These are phyloP conservation scores for Nezara viridula DNA, from an alignment of 2,888 invertebrate species.

Conservation along the genomic window DNA sequence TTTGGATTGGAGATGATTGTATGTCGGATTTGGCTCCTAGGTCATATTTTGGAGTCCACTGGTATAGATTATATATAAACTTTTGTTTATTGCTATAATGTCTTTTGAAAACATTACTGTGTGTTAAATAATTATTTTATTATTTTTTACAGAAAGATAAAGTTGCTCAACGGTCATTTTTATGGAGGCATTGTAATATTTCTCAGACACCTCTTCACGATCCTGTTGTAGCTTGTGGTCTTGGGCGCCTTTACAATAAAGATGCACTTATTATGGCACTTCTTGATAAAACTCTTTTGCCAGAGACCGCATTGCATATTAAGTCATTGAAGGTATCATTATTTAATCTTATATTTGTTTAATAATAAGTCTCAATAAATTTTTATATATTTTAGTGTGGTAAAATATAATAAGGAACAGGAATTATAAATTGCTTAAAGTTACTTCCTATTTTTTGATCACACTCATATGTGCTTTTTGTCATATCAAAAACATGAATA, in stretches of 20 bases:
- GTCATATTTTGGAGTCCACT: no score
- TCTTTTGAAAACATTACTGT: no score
- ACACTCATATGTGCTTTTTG: neutral
- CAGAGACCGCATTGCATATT: constrained; percentile 82
- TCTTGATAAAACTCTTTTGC: constrained; percentile 83
- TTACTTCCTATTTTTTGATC: neutral
- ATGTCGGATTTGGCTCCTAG: no score
- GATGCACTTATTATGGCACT: constrained; percentile 92
- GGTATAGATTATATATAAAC: no score
- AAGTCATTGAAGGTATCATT: constrained; percentile 80
- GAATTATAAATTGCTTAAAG: no score
- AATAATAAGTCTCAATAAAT: neutral
- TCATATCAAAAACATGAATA: no score
- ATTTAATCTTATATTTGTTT: constrained; percentile 30
- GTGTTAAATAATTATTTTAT: no score
- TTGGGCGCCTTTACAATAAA: constrained; percentile 95
- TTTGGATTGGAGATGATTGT: no score
- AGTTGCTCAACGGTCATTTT: constrained; percentile 90
- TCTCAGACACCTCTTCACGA: constrained; percentile 88
- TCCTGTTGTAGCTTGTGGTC: constrained; percentile 92
- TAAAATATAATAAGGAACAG: neutral
- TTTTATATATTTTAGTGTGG: neutral
- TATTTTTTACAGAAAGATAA: constrained; percentile 88
- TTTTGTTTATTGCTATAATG: no score
- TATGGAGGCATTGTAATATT: constrained; percentile 95